Conservation (phyloP, 2,888 invertebrate species). For the Papilio demoleus region DNA sequence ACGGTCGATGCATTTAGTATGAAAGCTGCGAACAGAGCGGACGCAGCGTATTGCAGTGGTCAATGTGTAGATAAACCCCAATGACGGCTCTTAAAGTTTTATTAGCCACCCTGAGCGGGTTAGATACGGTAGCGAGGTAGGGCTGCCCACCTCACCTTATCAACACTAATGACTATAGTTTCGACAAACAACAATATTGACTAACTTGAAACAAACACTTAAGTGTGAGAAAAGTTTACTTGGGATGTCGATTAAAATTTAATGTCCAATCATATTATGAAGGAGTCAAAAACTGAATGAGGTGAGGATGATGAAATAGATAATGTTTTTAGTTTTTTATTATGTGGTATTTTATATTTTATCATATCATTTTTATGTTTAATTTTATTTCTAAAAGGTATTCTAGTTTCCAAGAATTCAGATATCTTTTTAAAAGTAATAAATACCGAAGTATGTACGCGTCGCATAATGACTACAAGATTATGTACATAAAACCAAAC, state of each 20-base stretch:
- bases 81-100: slow-evolving; percentile 37
- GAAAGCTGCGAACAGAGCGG: neutral
- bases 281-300: too few species aligned
- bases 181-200: slow-evolving; percentile 5
- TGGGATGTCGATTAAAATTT: neutral
- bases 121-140: slow-evolving; percentile 30
- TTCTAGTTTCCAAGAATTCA: neutral
- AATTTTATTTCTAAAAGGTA: too few species aligned
- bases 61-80: slow-evolving; percentile 31
- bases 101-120: slow-evolving; percentile 29
- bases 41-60: slow-evolving; percentile 32
- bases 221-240: neutral
- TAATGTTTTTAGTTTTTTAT: too few species aligned
- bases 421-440: neutral
- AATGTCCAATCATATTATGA: too few species aligned
- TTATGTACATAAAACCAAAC: slow-evolving; percentile 23
- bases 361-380: too few species aligned
- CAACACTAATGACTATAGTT: slow-evolving; percentile 28
- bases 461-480: slow-evolving; percentile 10
- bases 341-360: too few species aligned
- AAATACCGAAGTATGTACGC: neutral
- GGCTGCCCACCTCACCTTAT: slow-evolving; percentile 23
- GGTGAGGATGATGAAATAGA: too few species aligned
- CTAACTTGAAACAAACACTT: neutral
- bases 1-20: neutral